Percentiles rank a stretch among this genome's conserved stretches.
Conservation (phyloP, 2,797 vertebrate genomes). For the Artibeus jamaicensis region DNA sequence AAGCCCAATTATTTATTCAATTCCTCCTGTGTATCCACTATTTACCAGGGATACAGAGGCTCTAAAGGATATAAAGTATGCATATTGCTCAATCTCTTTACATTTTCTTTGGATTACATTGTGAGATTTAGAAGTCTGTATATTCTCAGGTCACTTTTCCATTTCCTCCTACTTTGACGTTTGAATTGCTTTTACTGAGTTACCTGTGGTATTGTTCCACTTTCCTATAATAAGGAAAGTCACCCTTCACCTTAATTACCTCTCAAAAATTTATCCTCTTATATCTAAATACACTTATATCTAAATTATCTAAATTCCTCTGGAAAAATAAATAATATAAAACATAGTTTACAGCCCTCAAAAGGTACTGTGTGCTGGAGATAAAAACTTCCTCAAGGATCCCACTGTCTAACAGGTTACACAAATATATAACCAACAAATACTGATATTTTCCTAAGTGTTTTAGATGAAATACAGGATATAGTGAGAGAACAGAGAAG, state of each 20-base stretch:
- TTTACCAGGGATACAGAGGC: not conserved
- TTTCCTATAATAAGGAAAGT: not conserved
- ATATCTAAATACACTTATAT: not conserved
- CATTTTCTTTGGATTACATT: not conserved
- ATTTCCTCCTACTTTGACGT: not conserved
- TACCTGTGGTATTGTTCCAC: not conserved
- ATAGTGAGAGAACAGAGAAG: not conserved
- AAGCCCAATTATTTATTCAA: not conserved
- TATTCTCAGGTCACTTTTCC: not conserved
- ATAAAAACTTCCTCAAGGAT: not conserved
- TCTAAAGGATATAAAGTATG: not conserved
- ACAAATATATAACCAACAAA: not conserved
- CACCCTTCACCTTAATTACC: not conserved
- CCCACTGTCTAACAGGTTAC: not conserved
- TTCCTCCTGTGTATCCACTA: not conserved
- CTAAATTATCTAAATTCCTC: not conserved
- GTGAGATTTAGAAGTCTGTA: not conserved
- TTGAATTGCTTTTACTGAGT: not conserved
- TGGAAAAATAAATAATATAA: not conserved
- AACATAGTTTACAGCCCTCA: not conserved
- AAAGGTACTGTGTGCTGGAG: not conserved
- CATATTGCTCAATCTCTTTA: not conserved
- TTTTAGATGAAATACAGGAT: not conserved
- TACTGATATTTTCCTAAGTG: not conserved
- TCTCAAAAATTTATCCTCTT: not conserved